A percentile compares a stretch with the other conserved stretches of the same genome.
Evolutionary conservation across 2,113 vertebrate genomes (phyloP).

Genomic region (Hydrochoerus hydrochaeris): DNA sequence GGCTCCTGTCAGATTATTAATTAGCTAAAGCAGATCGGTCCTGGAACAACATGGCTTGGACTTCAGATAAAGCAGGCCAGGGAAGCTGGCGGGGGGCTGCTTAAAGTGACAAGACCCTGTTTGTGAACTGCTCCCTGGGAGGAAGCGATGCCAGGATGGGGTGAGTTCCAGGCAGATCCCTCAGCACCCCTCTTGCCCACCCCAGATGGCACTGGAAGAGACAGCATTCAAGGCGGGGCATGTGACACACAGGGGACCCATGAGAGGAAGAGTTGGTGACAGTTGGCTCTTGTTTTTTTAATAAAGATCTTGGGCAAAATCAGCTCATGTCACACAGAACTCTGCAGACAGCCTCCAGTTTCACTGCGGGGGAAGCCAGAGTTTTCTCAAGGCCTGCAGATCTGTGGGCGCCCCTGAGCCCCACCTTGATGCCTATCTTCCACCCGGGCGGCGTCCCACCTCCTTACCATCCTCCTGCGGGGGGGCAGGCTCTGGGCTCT

Average conservation of each 20-base stretch:
- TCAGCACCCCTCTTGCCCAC: neutral
- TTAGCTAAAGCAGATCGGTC: slow-evolving; percentile 91
- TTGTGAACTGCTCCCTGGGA: slow-evolving; percentile 58
- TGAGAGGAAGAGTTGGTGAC: neutral
- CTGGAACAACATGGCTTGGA: slow-evolving; percentile 88
- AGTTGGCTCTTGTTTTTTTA: slow-evolving; percentile 18
- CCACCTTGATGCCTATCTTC: neutral
- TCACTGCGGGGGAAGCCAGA: neutral
- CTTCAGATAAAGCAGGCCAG: slow-evolving; percentile 88
- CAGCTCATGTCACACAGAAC: slow-evolving; percentile 44
- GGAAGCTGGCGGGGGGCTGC: slow-evolving; percentile 75
- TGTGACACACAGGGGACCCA: fast-evolving
- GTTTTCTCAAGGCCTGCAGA: neutral
- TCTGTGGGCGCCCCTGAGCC: neutral
- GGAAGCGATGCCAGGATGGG: neutral
- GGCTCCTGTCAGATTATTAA: slow-evolving; percentile 93
- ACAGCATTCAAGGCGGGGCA: fast-evolving
- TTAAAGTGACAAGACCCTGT: slow-evolving; percentile 85
- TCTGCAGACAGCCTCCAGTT: slow-evolving; percentile 19
- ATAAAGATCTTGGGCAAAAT: slow-evolving; percentile 18
- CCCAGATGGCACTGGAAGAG: neutral
- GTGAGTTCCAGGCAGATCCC: neutral
- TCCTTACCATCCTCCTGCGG: neutral
- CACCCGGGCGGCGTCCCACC: neutral
- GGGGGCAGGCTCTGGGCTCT: neutral